These are phyloP conservation scores for Dryobates pubescens DNA, from an alignment of 2,797 vertebrate species.

Conservation along the genomic window DNA sequence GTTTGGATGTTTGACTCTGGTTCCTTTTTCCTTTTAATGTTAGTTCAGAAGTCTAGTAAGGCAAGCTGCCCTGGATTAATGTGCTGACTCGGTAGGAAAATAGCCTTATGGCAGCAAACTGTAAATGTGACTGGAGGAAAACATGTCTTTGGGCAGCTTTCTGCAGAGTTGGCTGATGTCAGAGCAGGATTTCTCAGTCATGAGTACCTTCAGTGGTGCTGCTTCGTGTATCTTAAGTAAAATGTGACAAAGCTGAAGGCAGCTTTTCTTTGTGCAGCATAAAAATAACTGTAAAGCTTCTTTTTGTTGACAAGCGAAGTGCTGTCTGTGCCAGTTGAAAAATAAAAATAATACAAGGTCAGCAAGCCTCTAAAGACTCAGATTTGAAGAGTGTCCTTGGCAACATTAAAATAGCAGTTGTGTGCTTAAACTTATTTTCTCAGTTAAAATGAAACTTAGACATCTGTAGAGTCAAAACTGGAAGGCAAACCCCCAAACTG, in stretches of 20 bases:
- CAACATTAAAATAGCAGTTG: not conserved
- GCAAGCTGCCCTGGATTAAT: not conserved
- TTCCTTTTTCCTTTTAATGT: not conserved
- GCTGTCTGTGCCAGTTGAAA: not conserved
- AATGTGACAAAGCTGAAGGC: not conserved
- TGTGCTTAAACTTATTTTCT: not conserved
- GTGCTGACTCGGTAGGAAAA: not conserved
- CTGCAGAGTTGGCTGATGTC: not conserved
- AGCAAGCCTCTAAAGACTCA: fast-evolving
- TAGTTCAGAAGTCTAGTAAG: not conserved
- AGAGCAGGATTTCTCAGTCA: not conserved
- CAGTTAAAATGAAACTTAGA: not conserved
- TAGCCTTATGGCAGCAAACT: not conserved
- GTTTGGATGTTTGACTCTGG: not conserved
- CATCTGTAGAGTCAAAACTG: not conserved
- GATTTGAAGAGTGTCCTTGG: not conserved
- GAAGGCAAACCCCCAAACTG: not conserved
- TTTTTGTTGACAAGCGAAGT: not conserved
- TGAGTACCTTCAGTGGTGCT: not conserved
- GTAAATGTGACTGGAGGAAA: not conserved
- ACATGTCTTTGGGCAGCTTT: not conserved
- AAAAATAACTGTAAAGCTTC: not conserved
- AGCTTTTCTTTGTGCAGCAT: not conserved
- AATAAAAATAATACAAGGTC: not conserved
- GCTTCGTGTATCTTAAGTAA: not conserved